Evolutionary conservation across 2,888 invertebrate species (phyloP), one percentile per base, ranked within the genome.

Genomic region (Tuta absoluta): DNA sequence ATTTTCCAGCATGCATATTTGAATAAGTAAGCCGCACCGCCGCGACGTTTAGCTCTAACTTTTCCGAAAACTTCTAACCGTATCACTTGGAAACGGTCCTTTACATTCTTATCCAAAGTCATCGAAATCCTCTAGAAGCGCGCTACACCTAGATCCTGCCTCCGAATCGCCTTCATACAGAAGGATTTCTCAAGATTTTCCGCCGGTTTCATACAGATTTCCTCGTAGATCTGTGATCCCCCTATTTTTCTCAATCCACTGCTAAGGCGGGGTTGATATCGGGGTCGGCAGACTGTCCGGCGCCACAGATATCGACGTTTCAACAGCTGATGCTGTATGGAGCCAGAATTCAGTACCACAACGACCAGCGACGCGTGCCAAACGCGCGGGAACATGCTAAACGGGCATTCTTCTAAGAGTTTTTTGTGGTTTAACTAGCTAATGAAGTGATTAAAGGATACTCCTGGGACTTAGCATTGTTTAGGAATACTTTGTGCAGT

Each of bases 261-360:
- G 61, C 17, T 49, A 48, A 33, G 33, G 49, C 49, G 72, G 80
- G 80, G 85, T 81, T 79, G 81, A 85, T 85, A 87, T 83, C 80
- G 87, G 79, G 90, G 89, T 89, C 74, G 73, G 76, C 78, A 90
- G 90, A 89, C 90, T 76, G 83, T 85, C 78, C 86, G 91, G 78
- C 91, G 91, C 91, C 91, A 80, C 67, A 71, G 81, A 70, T 90
- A 91, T 91, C 87, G 91, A 90, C 85, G 74, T 71, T 71, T 75
- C 77, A 85, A 83, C 88, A 87, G 87, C 89, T 87, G 88, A 89
- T 89, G 77, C 77, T 75, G 63, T n/a, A 45, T 4, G 37, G 28
- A 41, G 38, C 79, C 81, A 81, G 79, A 81, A 81, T 80, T 86
- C 77, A 86, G 87, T 85, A 78, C 80, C 73, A 75, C 75, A 73